phyloP scores from a whole-genome alignment of 2,888 invertebrate species.

The Flexamia atlantica region DNA sequence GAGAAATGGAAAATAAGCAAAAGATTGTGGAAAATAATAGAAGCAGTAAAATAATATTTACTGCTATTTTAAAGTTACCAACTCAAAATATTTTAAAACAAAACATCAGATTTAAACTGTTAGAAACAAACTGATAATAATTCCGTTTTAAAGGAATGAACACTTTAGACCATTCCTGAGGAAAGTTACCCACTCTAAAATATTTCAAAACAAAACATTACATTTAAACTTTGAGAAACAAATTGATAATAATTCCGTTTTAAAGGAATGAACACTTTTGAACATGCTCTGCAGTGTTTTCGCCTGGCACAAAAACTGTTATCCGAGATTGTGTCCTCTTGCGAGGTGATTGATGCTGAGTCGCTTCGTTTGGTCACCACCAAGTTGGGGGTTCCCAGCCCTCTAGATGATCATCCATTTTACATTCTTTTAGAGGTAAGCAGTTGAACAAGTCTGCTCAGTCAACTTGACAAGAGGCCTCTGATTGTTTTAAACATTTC shows the following conservation, averaged over 20 bases:
- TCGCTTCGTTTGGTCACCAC: constrained; percentile 80
- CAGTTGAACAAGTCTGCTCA: too few species aligned
- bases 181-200: too few species aligned
- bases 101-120: too few species aligned
- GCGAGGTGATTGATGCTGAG: constrained; percentile 93
- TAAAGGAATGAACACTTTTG: constrained; percentile 86
- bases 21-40: too few species aligned
- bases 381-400: constrained; percentile 70
- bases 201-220: too few species aligned
- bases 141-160: constrained; percentile 80
- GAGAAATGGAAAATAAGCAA: too few species aligned
- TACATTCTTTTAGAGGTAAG: constrained; percentile 90
- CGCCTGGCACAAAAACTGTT: constrained; percentile 85
- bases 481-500: too few species aligned
- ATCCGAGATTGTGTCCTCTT: constrained; percentile 96
- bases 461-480: too few species aligned
- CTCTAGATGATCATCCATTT: constrained; percentile 82
- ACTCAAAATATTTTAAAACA: too few species aligned
- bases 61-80: too few species aligned
- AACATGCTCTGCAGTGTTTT: constrained; percentile 86
- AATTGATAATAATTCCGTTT: background rate
- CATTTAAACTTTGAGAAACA: too few species aligned
- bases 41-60: too few species aligned
- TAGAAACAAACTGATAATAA: background rate
- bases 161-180: constrained; percentile 89